These are phyloP conservation scores for Prietella phreatophila DNA, from an alignment of 2,113 vertebrate species.

Conservation along the genomic window DNA sequence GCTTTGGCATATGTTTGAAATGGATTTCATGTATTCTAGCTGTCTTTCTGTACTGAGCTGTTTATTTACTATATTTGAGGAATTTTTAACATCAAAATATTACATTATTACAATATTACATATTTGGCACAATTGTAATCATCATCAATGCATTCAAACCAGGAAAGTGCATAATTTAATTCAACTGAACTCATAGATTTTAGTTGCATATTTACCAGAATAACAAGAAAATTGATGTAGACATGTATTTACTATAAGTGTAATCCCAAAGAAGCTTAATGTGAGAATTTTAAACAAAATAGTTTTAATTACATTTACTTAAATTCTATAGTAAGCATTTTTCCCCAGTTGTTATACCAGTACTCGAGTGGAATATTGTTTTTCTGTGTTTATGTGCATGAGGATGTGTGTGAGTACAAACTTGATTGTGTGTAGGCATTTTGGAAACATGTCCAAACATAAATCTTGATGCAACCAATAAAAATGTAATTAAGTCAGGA, in stretches of 20 bases:
- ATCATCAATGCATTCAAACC: not conserved
- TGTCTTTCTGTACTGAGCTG: not conserved
- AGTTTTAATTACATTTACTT: not conserved
- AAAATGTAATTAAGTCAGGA: not conserved
- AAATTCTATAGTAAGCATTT: not conserved
- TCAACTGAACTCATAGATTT: not conserved
- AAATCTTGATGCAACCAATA: constrained; percentile 12
- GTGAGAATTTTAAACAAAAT: not conserved
- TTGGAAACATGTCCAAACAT: not conserved
- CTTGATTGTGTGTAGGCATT: not conserved
- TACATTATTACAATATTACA: not conserved
- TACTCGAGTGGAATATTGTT: not conserved
- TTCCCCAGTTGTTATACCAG: not conserved
- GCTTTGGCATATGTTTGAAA: not conserved
- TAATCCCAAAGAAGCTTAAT: not conserved
- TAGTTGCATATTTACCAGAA: not conserved
- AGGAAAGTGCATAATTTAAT: not conserved
- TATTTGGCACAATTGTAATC: not conserved
- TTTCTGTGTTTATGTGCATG: not conserved
- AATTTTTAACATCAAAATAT: not conserved
- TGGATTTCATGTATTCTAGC: not conserved
- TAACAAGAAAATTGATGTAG: not conserved
- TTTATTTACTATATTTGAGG: not conserved
- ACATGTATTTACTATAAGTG: not conserved
- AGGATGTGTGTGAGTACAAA: not conserved